These are phyloP conservation scores for Siderastrea siderea DNA, from an alignment of 92 coral and sea anemone species.

Conservation along the genomic window DNA sequence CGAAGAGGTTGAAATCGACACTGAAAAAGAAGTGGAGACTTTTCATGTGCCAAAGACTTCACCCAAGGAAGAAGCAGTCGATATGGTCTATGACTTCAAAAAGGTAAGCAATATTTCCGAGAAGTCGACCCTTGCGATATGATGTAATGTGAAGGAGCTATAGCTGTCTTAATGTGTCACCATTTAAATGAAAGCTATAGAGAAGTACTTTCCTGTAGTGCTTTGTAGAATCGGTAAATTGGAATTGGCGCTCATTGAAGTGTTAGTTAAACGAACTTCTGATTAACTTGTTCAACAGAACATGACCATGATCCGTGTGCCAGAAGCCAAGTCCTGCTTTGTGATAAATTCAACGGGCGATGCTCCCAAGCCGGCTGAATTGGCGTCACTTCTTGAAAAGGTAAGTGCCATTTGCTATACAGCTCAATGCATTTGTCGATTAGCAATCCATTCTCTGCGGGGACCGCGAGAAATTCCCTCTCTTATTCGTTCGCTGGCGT, in stretches of 20 bases:
- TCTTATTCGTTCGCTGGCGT: too few relatives aligned
- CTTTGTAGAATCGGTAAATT: not conserved
- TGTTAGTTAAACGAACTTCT: not conserved
- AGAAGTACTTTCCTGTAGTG: too few relatives aligned
- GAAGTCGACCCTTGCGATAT: too few relatives aligned
- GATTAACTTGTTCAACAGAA: not conserved
- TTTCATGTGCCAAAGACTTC: slow-evolving; percentile 20
- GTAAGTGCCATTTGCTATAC: not conserved
- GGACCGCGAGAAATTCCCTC: too few relatives aligned
- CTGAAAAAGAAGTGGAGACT: not conserved
- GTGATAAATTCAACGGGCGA: not conserved
- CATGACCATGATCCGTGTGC: slow-evolving; percentile 6
- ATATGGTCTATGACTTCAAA: slow-evolving; percentile 7
- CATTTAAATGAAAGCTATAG: too few relatives aligned
- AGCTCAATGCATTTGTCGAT: not conserved
- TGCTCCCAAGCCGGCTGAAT: not conserved
- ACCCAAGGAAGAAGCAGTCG: not conserved
- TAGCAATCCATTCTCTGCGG: not conserved
- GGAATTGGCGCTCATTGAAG: not conserved
- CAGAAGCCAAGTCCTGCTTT: slow-evolving; percentile 6
- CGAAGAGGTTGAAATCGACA: slow-evolving; percentile 14
- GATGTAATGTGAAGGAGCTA: not conserved
- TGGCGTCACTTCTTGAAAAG: not conserved
- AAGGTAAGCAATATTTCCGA: not conserved
- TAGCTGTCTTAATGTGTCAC: too few relatives aligned